phyloP scores from a whole-genome alignment of 2,888 invertebrate species.

The Eupithecia centaureata region DNA sequence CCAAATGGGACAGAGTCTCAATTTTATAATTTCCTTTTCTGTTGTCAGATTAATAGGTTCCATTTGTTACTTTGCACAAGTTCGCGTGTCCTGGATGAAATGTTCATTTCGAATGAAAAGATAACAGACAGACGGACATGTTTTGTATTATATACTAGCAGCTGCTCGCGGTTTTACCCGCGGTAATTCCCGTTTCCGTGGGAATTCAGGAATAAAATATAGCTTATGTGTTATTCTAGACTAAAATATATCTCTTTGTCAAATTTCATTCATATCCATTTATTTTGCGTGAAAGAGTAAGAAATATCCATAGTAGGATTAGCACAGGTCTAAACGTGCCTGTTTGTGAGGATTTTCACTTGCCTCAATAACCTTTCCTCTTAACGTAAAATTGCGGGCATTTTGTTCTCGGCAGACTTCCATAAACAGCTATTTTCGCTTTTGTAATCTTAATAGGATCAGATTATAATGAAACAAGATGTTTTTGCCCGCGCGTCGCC shows the following conservation, averaged over 20 bases:
- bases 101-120: too few species aligned
- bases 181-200: too few species aligned
- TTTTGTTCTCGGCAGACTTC: background rate
- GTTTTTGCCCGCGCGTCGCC: background rate
- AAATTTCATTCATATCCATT: too few species aligned
- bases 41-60: too few species aligned
- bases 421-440: background rate
- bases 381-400: background rate
- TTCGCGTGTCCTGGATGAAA: too few species aligned
- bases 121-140: background rate
- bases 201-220: too few species aligned
- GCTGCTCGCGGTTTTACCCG: too few species aligned
- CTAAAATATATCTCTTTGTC: too few species aligned
- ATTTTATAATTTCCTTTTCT: background rate
- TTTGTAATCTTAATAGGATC: conserved; percentile 1
- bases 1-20: background rate
- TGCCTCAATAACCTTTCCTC: background rate
- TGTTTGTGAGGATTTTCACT: background rate
- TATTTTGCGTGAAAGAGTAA: too few species aligned
- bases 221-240: too few species aligned
- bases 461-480: background rate
- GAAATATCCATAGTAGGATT: too few species aligned
- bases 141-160: background rate
- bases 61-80: too few species aligned
- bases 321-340: background rate